A percentile compares a stretch with the other conserved stretches of the same genome.
These are phyloP conservation scores for Corythornis cristatus DNA, from an alignment of 2,113 vertebrate species.

Conservation along the genomic window DNA sequence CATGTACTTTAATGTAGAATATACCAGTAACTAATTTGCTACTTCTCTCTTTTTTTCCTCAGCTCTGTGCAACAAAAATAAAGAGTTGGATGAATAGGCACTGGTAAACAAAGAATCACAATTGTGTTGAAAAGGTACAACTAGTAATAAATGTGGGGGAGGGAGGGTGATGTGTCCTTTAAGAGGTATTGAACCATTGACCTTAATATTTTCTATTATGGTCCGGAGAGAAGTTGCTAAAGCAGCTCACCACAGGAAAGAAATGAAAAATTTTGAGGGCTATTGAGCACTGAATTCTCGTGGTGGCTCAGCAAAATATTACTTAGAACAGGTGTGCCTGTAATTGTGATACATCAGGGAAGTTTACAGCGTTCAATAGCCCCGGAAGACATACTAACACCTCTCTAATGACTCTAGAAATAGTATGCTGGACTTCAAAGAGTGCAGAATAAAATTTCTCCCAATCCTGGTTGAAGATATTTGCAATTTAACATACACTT, in stretches of 20 bases:
- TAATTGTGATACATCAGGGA: constrained; percentile 61
- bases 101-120: constrained; percentile 11
- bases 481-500: not conserved
- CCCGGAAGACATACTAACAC: constrained; percentile 32
- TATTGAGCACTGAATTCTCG: constrained; percentile 74
- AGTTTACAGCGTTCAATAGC: constrained; percentile 49
- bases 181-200: constrained; percentile 56
- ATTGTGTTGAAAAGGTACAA: not conserved
- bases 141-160: not conserved
- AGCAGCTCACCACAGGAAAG: constrained; percentile 72
- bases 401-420: constrained; percentile 28
- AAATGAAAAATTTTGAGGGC: constrained; percentile 82
- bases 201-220: constrained; percentile 68
- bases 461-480: not conserved
- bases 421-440: constrained; percentile 32
- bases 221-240: constrained; percentile 58
- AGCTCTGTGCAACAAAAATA: not conserved
- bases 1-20: not conserved
- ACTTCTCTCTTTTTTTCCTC: not conserved
- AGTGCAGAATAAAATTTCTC: not conserved
- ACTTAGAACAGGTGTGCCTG: constrained; percentile 74
- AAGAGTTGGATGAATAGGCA: not conserved
- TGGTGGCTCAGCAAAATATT: constrained; percentile 68
- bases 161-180: not conserved
- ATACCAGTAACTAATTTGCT: not conserved